These are phyloP conservation scores for Dreissena rostriformis DNA, from an alignment of 1,140 invertebrate genomes.

Conservation along the genomic window DNA sequence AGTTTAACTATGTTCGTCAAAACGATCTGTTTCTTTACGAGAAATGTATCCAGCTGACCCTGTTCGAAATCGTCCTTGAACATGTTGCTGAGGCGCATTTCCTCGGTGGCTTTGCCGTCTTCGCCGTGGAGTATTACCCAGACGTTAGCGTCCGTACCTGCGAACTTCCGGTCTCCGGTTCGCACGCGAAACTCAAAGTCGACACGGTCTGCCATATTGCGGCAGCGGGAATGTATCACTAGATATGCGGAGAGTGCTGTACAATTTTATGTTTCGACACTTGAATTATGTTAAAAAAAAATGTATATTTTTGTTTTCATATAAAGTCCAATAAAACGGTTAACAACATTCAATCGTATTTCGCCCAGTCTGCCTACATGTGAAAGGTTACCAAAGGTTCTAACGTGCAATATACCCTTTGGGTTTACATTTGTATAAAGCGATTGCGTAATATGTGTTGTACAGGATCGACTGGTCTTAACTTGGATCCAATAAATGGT, in stretches of 20 bases:
- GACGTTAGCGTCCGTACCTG: constrained; percentile 58
- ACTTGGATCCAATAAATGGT: too few species aligned
- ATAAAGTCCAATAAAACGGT: too few species aligned
- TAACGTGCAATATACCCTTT: too few species aligned
- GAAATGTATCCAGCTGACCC: constrained; percentile 73
- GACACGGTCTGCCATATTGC: constrained; percentile 25
- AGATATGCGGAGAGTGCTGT: background rate
- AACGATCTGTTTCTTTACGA: constrained; percentile 57
- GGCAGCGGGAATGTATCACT: background rate
- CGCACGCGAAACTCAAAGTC: constrained; percentile 60
- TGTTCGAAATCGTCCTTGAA: constrained; percentile 80
- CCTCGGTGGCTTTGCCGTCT: constrained; percentile 63
- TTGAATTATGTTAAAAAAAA: too few species aligned
- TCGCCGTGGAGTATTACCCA: constrained; percentile 74
- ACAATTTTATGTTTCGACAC: background rate
- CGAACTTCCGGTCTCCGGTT: constrained; percentile 53
- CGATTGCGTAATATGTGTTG: too few species aligned
- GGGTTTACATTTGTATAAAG: too few species aligned
- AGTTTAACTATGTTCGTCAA: constrained; percentile 57
- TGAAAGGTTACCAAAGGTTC: too few species aligned
- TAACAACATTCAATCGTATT: too few species aligned
- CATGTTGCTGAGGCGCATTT: constrained; percentile 70
- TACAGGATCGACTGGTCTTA: too few species aligned
- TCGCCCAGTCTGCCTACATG: too few species aligned
- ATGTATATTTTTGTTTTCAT: too few species aligned